phyloP scores from a whole-genome alignment of 2,797 vertebrate genomes.

The Alca torda region DNA sequence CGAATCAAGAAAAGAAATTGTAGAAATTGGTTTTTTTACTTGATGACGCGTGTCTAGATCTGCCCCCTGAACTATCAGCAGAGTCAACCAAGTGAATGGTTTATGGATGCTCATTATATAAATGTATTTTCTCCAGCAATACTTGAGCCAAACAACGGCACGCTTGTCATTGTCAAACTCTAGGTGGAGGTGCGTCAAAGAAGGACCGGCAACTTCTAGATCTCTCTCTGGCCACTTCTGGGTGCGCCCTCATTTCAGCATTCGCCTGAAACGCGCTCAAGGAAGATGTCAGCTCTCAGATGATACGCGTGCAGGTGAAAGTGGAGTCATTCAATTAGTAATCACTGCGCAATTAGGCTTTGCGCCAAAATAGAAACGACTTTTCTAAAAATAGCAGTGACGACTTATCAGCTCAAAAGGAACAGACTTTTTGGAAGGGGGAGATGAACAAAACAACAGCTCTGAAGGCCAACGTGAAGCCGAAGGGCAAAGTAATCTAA shows the following conservation, averaged over 20 bases:
- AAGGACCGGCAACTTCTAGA: not conserved
- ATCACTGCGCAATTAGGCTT: slow-evolving; percentile 27
- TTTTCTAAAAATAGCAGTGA: slow-evolving; percentile 17
- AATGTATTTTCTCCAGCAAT: not conserved
- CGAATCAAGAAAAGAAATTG: not conserved
- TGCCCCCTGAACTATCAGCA: not conserved
- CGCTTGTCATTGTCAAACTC: not conserved
- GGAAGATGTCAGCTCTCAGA: not conserved
- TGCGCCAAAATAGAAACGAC: slow-evolving; percentile 44
- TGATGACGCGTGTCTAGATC: not conserved
- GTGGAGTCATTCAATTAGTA: slow-evolving; percentile 6
- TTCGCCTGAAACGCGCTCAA: not conserved
- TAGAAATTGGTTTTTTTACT: not conserved
- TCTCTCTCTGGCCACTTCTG: not conserved
- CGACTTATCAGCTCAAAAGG: not conserved
- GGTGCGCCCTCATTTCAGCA: not conserved
- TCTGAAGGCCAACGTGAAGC: not conserved
- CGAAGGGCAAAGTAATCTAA: slow-evolving; percentile 16
- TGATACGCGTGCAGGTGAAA: not conserved
- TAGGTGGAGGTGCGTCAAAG: not conserved
- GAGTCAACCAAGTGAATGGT: not conserved
- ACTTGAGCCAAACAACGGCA: not conserved
- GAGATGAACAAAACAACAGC: not conserved
- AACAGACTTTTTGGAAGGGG: not conserved
- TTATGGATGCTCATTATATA: not conserved